Conservation (phyloP, 2,113 vertebrate species). For the Myxocyprinus asiaticus region DNA sequence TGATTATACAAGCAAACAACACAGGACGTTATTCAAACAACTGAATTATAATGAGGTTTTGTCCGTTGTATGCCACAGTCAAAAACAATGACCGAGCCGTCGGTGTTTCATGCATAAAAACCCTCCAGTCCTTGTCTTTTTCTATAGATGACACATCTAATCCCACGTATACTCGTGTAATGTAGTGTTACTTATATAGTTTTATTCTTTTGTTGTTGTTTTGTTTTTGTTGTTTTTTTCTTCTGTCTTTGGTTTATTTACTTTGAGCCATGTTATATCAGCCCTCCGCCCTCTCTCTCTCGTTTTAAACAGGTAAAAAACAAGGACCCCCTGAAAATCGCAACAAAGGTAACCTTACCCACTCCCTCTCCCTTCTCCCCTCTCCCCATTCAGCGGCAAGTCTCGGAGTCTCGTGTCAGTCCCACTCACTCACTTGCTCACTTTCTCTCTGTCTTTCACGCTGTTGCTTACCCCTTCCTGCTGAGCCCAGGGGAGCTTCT, state of each 20-base stretch:
- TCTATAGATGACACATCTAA: constrained; percentile 70
- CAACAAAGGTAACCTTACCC: constrained; percentile 98
- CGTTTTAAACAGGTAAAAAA: constrained; percentile 99
- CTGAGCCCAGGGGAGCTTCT: constrained; percentile 75
- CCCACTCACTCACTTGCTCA: constrained; percentile 67
- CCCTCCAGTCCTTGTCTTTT: constrained; percentile 58
- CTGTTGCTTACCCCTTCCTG: constrained; percentile 73
- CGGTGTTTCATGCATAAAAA: background rate
- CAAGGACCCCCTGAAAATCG: constrained; percentile 98
- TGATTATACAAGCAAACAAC: background rate
- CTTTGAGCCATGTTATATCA: constrained; percentile 82
- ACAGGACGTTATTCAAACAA: too few relatives aligned
- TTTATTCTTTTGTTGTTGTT: constrained; percentile 65
- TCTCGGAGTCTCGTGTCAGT: constrained; percentile 65
- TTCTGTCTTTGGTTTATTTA: constrained; percentile 70
- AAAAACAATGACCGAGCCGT: constrained; percentile 25
- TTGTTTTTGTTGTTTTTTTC: constrained; percentile 61
- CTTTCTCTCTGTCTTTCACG: constrained; percentile 58
- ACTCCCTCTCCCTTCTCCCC: constrained; percentile 62
- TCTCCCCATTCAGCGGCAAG: constrained; percentile 78
- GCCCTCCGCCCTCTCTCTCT: constrained; percentile 88
- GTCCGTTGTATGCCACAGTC: constrained; percentile 25
- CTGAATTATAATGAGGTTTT: background rate
- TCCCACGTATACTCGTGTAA: constrained; percentile 65
- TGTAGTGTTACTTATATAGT: constrained; percentile 62